Conservation (phyloP, 2,797 vertebrate species). For the Catharus ustulatus region DNA sequence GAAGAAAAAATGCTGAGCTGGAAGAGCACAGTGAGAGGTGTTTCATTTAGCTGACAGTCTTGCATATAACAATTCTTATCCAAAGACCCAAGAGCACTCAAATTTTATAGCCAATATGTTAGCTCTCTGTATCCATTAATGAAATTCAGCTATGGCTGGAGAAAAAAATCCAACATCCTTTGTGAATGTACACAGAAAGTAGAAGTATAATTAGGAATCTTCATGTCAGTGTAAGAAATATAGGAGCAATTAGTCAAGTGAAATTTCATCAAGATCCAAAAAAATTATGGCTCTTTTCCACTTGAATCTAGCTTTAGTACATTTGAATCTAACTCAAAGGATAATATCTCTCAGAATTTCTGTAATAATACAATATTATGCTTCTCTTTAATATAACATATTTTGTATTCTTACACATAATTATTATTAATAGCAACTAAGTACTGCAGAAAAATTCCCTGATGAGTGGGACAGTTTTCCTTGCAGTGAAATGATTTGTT, state of each 20-base stretch:
- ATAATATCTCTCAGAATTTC: background rate
- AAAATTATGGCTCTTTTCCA: background rate
- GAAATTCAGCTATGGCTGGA: background rate
- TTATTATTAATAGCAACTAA: background rate
- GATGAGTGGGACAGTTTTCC: background rate
- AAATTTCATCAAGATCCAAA: background rate
- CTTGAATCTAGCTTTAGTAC: background rate
- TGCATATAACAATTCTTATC: background rate
- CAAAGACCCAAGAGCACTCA: background rate
- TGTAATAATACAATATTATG: background rate
- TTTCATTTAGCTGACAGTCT: slow-evolving; percentile 1
- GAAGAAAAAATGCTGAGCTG: background rate
- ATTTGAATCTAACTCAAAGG: background rate
- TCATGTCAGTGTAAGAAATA: background rate
- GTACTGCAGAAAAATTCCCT: background rate
- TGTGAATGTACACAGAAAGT: background rate
- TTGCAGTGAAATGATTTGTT: background rate
- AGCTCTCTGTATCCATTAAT: background rate
- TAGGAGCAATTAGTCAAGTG: background rate
- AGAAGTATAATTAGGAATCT: background rate
- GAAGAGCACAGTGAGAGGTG: background rate
- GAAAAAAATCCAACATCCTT: background rate
- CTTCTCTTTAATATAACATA: background rate
- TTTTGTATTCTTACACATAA: background rate
- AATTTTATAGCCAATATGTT: background rate